Evolutionary conservation across 2,888 invertebrate species (phyloP).

Genomic region (Drosophila paranaensis): DNA sequence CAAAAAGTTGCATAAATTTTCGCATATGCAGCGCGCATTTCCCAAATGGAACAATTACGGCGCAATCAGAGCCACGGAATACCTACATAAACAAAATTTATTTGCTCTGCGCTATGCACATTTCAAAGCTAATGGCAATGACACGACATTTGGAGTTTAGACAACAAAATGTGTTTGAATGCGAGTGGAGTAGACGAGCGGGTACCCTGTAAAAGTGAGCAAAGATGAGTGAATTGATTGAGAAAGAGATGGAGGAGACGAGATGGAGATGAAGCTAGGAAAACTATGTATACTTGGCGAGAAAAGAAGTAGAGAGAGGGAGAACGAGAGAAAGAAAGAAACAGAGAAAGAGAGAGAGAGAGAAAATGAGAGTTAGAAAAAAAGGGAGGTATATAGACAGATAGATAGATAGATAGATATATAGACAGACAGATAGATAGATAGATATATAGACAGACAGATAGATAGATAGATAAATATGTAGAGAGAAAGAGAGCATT

Average conservation of each 20-base stretch:
- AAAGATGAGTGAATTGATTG: too few species aligned
- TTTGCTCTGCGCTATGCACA: constrained; percentile 31
- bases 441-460: too few species aligned
- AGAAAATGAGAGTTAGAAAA: not conserved
- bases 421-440: too few species aligned
- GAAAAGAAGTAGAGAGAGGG: not conserved
- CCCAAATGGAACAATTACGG: constrained; percentile 47
- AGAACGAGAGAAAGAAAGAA: not conserved
- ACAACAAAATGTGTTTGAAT: not conserved
- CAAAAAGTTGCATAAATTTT: constrained; percentile 42
- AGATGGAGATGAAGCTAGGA: too few species aligned
- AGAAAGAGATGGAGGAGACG: too few species aligned
- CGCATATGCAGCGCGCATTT: constrained; percentile 24
- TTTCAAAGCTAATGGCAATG: constrained; percentile 41
- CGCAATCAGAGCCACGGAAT: constrained; percentile 30
- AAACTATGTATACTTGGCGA: too few species aligned
- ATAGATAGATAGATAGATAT: too few species aligned
- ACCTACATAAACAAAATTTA: constrained; percentile 42
- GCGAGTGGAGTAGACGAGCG: not conserved
- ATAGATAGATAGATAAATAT: too few species aligned
- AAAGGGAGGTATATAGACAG: too few species aligned
- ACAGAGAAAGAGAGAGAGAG: not conserved
- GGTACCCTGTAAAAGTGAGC: not conserved
- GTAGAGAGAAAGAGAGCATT: too few species aligned
- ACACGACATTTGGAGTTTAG: constrained; percentile 25